Conservation (phyloP, 2,797 vertebrate species). For the Acipenser ruthenus region DNA sequence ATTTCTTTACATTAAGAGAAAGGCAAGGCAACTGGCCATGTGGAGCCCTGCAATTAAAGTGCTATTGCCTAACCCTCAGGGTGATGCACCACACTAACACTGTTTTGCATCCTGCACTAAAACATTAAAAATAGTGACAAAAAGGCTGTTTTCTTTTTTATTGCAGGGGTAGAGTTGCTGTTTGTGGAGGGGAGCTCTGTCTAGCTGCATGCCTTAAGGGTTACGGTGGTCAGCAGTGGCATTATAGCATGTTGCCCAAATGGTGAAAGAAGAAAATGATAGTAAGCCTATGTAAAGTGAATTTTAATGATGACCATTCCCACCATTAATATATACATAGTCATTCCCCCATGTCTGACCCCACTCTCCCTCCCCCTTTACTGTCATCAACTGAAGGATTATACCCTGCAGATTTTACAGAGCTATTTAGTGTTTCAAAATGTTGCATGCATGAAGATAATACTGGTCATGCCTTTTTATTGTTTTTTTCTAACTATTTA, state of each 20-base stretch:
- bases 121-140: slow-evolving; percentile 4
- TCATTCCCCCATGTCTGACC: no score
- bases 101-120: neutral
- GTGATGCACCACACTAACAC: neutral
- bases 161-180: neutral
- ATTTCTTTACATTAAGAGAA: no score
- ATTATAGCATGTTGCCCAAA: neutral
- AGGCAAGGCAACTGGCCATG: neutral
- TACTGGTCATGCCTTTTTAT: no score
- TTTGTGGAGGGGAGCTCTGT: slow-evolving; percentile 3
- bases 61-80: slow-evolving; percentile 13
- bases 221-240: slow-evolving; percentile 7
- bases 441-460: no score
- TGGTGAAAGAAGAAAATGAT: no score
- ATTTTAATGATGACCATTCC: slow-evolving; percentile 13
- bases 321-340: neutral
- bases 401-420: neutral
- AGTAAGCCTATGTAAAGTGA: slow-evolving; percentile 1
- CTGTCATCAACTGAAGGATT: neutral
- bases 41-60: slow-evolving; percentile 3
- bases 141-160: slow-evolving; percentile 7
- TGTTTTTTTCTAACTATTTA: no score
- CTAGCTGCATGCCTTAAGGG: neutral
- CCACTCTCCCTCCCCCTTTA: neutral
- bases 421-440: no score